Conservation (phyloP, 2,888 invertebrate species). For the Melipona beecheii region DNA sequence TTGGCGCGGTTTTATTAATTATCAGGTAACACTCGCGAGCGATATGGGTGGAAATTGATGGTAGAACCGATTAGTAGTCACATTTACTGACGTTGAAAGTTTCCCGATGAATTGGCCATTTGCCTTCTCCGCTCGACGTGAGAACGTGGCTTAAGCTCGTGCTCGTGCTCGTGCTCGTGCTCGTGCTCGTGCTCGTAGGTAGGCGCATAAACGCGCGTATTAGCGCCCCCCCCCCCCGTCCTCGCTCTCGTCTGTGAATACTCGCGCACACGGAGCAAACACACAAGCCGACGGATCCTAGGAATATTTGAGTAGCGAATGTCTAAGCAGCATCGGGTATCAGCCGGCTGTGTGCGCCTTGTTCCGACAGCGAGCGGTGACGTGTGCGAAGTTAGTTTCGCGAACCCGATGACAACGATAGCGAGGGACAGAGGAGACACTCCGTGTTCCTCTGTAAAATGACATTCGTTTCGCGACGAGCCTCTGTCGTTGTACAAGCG, state of each 20-base stretch:
- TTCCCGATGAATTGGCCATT: background rate
- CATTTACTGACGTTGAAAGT: background rate
- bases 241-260: constrained; percentile 17
- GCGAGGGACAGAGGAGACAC: background rate
- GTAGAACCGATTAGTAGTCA: background rate
- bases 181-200: no score
- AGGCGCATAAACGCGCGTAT: constrained; percentile 10
- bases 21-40: background rate
- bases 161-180: background rate
- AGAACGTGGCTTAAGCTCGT: constrained; percentile 22
- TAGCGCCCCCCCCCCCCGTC: constrained; percentile 21
- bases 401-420: constrained; percentile 51
- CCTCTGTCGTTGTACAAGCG: background rate
- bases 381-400: constrained; percentile 54
- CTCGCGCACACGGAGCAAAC: constrained; percentile 55
- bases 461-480: constrained; percentile 22
- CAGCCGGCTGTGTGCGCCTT: constrained; percentile 34
- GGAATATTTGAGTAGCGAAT: constrained; percentile 76
- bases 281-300: constrained; percentile 52
- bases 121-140: background rate
- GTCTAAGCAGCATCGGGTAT: constrained; percentile 74
- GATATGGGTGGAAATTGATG: background rate
- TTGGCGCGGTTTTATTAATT: constrained; percentile 27
- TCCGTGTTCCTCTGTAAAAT: constrained; percentile 9
- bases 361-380: constrained; percentile 50